Base-by-base conservation (phyloP, 2,888 invertebrate species). In the Campoletis raptor region DNA sequence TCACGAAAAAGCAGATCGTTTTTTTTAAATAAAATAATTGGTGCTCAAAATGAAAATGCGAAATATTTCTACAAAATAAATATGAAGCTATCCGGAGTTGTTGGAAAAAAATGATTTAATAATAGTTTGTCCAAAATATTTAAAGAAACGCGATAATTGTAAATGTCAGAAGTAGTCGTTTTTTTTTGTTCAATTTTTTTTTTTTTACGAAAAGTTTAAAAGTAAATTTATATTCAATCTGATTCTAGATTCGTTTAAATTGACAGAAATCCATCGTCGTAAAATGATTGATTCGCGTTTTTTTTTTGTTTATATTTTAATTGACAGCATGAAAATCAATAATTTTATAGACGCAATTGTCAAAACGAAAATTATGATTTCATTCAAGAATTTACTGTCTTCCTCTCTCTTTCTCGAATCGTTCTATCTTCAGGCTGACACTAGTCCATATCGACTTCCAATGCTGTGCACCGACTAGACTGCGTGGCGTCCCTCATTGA, bases 401-500 rank as follows among this genome's bases (percentile, higher is more conserved):
- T 18, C n/a, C 15, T 40, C n/a, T 10, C 67, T 42, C 21, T 69
- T 24, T 45, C 69, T 30, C 18, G 70, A 18, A 48, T 45, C 70
- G 70, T 21, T 70, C 4, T 48, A 30, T 48, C 18, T 48, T 70
- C 42, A 24, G 45, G 21, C 15, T n/a, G 70, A 18, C 45, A 48
- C 48, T 30, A 24, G 24, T 30, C 42, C 57, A 15, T 76, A 40
- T 76, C 45, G 45, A 76, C 36, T 54, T 76, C 30, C 76, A 76
- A 64, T 64, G 42, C 10, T 9, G 66, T 70, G 45, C n/a, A n/a
- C 37, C 70, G 66, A 70, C 24, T 18, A 70, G 70, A 48, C 70
- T 48, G 30, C 70, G 45, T 70, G 30, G 48, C 70, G 9, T 30
- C 48, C 24, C 84, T 81, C 86, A 69, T 37, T 86, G 83, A 83